Evolutionary conservation across 2,888 invertebrate genomes (phyloP).

Genomic region (Acrocyrtus sp.): DNA sequence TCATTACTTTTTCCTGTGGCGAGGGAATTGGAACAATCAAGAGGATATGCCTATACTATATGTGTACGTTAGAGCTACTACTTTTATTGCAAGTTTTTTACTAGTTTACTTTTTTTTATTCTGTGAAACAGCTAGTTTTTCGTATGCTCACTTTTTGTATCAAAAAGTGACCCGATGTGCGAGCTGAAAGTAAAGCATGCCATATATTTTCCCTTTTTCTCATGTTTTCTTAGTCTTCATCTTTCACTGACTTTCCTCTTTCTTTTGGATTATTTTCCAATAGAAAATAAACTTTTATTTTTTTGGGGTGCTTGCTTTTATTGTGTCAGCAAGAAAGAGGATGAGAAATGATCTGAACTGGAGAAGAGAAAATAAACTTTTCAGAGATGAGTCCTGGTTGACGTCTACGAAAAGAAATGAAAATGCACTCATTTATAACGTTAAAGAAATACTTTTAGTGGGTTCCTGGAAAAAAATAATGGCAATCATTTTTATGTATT

Average conservation of each 20-base stretch:
- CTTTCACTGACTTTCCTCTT: conserved; percentile 18
- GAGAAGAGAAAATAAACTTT: too few species aligned
- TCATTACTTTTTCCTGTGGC: conserved; percentile 52
- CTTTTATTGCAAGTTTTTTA: too few species aligned
- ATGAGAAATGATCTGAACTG: conserved; percentile 43
- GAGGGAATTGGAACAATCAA: conserved; percentile 53
- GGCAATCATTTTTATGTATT: conserved; percentile 37
- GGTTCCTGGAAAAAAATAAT: conserved; percentile 29
- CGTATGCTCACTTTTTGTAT: neutral
- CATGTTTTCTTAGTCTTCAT: too few species aligned
- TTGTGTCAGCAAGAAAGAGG: conserved; percentile 42
- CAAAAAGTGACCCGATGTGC: neutral
- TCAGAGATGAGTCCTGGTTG: conserved; percentile 38
- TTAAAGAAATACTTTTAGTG: conserved; percentile 3
- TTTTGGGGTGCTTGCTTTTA: conserved; percentile 17
- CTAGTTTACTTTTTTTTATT: too few species aligned
- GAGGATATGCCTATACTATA: conserved; percentile 10
- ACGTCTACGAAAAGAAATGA: conserved; percentile 30
- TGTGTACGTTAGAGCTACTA: too few species aligned
- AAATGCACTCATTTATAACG: neutral
- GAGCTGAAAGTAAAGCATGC: neutral
- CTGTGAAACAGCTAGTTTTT: too few species aligned
- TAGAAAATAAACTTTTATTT: conserved; percentile 37
- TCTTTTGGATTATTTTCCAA: conserved; percentile 42
- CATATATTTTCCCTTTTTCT: neutral